These are phyloP conservation scores for Microplitis manilae DNA, from an alignment of 2,888 invertebrate species.

Conservation along the genomic window DNA sequence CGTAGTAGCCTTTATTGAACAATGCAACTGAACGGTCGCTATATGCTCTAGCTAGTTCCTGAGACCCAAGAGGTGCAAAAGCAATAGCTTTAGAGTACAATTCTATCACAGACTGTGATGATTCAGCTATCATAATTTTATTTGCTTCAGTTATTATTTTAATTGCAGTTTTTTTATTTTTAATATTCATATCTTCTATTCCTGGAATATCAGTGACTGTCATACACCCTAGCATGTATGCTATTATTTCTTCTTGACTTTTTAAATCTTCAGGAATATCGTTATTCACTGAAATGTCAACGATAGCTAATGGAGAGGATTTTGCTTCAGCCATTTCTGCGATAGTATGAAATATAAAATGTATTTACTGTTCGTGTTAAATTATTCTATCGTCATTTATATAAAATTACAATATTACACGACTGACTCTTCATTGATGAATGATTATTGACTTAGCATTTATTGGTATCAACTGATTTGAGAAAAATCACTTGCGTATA, in stretches of 20 bases:
- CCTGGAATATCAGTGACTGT: not conserved
- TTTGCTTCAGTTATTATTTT: not conserved
- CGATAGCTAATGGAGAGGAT: not conserved
- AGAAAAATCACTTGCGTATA: too few species aligned
- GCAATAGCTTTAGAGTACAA: slow-evolving; percentile 79
- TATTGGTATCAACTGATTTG: too few species aligned
- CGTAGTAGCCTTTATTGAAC: slow-evolving; percentile 76
- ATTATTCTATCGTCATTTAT: too few species aligned
- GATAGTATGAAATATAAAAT: too few species aligned
- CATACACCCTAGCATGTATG: not conserved
- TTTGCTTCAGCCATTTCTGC: not conserved
- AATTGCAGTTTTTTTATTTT: not conserved
- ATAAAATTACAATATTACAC: too few species aligned
- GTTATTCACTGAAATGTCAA: not conserved
- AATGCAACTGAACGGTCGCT: slow-evolving; percentile 85
- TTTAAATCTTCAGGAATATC: not conserved
- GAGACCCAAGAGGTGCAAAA: slow-evolving; percentile 75
- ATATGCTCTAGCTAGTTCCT: slow-evolving; percentile 78
- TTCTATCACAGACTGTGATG: slow-evolving; percentile 42
- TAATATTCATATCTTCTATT: not conserved
- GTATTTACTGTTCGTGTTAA: too few species aligned
- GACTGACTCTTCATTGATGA: too few species aligned
- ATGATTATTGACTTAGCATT: too few species aligned
- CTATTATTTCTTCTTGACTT: not conserved
- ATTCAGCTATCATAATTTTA: not conserved